Evolutionary conservation across 2,797 vertebrate species (phyloP), one percentile per base, ranked within the genome.

Genomic region (Manis javanica): DNA sequence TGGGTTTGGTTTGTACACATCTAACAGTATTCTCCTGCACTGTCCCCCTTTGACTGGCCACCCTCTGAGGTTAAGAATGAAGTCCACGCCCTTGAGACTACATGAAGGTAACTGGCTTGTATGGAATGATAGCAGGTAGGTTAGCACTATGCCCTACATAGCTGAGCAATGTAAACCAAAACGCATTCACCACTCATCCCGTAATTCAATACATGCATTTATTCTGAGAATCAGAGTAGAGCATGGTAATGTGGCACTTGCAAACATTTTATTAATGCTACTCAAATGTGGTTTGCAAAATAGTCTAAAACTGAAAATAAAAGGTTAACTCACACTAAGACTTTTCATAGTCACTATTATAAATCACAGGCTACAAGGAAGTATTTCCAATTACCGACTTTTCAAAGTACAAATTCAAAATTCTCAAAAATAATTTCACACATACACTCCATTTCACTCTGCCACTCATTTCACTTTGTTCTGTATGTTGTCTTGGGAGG

Each of bases 241-340:
- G 31, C 21, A 46, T 11, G 79, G 26, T 4, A 55, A n/a, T 23
- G 15, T 49, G 18, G 46, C 84, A 79, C 16, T 83, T 31, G 51
- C 3, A 14, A 55, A 51, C 18, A 42, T 75, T 93, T 59, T 66
- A 84, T 78, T 86, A 84, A 42, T 87, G 29, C 19, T 81, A 39
- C 18, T 59, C 59, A 39, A 89, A 55, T 7, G 2, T 1, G 0
- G 49, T 59, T 86, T 85, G 55, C 55, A 90, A 75, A 89, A 74
- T 23, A 66, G 68, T 69, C 53, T 87, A 92, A 87, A 94, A 92
- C 79, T 24, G 7, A 90, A 93, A 94, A 83, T 12, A 86, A 94
- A 83, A 29, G 53, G 1, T 12, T 79, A 85, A 75, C 75, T 61
- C 16, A 55, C 42, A 61, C 42, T 69, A 53, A 85, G 42, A 37